A percentile compares a stretch with the other conserved stretches of the same genome.
Evolutionary conservation across 2,888 invertebrate species (phyloP).

Genomic region (Caenorhabditis panamensis): DNA sequence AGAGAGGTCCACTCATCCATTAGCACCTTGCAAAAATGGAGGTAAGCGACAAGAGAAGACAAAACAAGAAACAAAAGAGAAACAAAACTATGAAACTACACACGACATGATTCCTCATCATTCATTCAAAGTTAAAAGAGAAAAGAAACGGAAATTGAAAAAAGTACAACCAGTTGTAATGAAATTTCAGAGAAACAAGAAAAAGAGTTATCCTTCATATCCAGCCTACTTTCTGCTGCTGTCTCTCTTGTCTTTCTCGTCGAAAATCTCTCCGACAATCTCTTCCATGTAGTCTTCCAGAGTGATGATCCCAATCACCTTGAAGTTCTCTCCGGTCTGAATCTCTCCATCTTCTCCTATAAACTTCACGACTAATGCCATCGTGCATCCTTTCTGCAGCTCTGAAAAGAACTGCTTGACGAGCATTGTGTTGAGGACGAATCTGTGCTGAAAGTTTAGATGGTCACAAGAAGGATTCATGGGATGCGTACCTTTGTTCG

Average conservation of each 20-base stretch:
- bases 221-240: not conserved
- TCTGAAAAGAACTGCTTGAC: constrained; percentile 61
- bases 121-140: too few relatives aligned
- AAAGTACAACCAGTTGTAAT: too few relatives aligned
- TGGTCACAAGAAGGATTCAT: not conserved
- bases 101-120: too few relatives aligned
- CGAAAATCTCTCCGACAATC: constrained; percentile 67
- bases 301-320: constrained; percentile 64
- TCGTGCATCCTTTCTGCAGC: constrained; percentile 61
- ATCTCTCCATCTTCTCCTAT: constrained; percentile 1
- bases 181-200: not conserved
- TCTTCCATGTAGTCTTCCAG: constrained; percentile 68
- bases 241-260: constrained; percentile 63
- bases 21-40: too few relatives aligned
- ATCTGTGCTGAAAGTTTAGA: constrained; percentile 56
- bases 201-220: not conserved
- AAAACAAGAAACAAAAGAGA: too few relatives aligned
- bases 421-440: constrained; percentile 45
- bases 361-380: constrained; percentile 62
- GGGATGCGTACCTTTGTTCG: constrained; percentile 19
- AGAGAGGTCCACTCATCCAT: too few relatives aligned
- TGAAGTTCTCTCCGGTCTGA: constrained; percentile 20
- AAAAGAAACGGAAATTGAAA: too few relatives aligned
- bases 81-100: too few relatives aligned
- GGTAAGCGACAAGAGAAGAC: too few relatives aligned